Base-by-base conservation (phyloP, 2,888 invertebrate species). In the Chesias legatella region DNA sequence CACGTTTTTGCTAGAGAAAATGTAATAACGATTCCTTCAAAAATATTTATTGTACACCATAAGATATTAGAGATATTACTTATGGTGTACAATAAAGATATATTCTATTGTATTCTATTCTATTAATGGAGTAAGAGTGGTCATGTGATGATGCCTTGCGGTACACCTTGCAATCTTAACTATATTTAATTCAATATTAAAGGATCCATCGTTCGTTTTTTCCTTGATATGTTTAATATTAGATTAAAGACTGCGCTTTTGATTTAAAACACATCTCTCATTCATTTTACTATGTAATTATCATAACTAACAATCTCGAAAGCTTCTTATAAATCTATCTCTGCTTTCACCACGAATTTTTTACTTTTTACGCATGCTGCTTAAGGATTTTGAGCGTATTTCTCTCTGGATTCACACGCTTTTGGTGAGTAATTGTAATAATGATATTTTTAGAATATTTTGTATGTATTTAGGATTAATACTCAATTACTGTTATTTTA, bases 361-460 rank as follows among this genome's bases (percentile, higher is more conserved):
- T 33, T 30, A 32, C 23, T 41, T 42, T 28, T 50, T 48, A 45
- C 49, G 47, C 68, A 74, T 48, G 81, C 82, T 69, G 80, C 80
- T 33, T 43, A 68, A 82, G 81, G 79, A 79, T 48, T 59, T 73
- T 29, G 43, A 60, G 39, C 58, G 52, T 17, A 46, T 79, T 6
- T 63, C 73, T 22, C 55, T 58, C 30, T 77, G 76, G 77, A 71
- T 82, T 22, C 53, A 60, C 42, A 51, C 54, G 7, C 36, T 74
- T 23, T 45, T 82, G 82, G 83, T 83, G 71, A 84, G 81, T 47
- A 33, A 9, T 13, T 20, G n/a, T 17, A 25, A 13, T 11, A 32
- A 9, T 6, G 4, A 2, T 30, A 5, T 7, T 2, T 17, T 3
- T 5, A 17, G 2, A 3, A 3, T 17, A 17, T 17, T 17, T 17